A percentile compares a stretch with the other conserved stretches of the same genome.
These are phyloP conservation scores for Rhabdomys dilectus DNA, from an alignment of 2,113 vertebrate genomes.

Conservation along the genomic window DNA sequence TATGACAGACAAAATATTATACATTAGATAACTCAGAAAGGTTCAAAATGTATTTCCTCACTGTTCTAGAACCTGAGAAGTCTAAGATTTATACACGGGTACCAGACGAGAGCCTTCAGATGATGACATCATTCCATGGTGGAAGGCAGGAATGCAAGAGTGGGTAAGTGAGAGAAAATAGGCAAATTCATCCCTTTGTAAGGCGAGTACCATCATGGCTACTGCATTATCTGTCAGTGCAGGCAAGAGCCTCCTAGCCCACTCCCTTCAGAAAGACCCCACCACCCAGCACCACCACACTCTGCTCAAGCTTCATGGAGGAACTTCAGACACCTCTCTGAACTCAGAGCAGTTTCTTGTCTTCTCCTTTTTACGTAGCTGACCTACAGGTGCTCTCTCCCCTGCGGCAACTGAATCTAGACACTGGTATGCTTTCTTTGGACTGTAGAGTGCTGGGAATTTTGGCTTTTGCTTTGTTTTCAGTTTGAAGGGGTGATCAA, in stretches of 20 bases:
- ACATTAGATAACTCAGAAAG: background rate
- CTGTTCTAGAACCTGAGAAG: background rate
- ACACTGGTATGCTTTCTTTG: background rate
- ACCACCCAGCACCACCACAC: fast-evolving
- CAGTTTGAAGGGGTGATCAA: background rate
- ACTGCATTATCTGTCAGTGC: background rate
- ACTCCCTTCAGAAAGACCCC: background rate
- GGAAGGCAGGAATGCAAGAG: background rate
- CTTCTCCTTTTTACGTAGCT: background rate
- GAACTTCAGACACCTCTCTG: background rate
- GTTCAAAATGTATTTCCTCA: background rate
- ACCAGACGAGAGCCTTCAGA: background rate
- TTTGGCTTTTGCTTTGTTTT: background rate
- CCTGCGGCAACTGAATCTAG: background rate
- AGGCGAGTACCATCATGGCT: background rate
- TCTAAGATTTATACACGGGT: background rate
- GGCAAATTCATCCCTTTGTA: background rate
- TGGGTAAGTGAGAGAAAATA: background rate
- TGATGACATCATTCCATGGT: no score
- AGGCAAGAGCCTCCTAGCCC: background rate
- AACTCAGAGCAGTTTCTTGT: background rate
- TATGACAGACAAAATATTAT: background rate
- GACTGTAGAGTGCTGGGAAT: background rate
- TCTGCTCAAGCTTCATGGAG: background rate
- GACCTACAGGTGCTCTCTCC: background rate